Conservation (phyloP, 2,113 vertebrate genomes). For the Pteruthius melanotis region DNA sequence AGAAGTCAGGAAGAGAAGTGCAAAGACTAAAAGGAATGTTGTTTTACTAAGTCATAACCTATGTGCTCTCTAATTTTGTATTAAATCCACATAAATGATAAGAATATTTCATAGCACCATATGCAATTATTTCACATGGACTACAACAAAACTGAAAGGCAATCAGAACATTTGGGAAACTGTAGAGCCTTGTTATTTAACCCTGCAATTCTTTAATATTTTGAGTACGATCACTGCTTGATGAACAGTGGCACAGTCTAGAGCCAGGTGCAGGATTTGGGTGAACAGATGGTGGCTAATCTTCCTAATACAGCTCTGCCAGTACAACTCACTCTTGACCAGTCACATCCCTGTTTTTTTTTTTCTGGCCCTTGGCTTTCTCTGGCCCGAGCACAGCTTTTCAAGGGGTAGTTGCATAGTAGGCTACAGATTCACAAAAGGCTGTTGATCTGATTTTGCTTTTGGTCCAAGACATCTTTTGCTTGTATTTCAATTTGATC, state of each 20-base stretch:
- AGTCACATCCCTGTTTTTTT: neutral
- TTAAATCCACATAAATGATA: neutral
- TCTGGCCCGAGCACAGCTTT: neutral
- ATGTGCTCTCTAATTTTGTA: neutral
- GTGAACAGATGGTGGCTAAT: conserved; percentile 59
- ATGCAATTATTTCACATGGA: neutral
- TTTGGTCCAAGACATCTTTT: neutral
- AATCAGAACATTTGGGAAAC: neutral
- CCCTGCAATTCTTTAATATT: neutral
- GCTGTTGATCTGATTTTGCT: conserved; percentile 11
- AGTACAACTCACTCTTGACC: conserved; percentile 28
- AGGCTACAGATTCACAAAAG: neutral
- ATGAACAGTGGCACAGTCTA: neutral
- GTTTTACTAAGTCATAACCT: neutral
- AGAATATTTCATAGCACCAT: neutral
- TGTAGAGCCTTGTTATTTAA: neutral
- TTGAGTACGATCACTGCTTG: neutral
- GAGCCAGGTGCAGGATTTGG: conserved; percentile 43
- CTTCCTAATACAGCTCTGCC: conserved; percentile 32
- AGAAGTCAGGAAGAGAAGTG: neutral
- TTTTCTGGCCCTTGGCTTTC: neutral
- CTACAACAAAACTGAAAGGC: neutral
- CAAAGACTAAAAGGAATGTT: neutral
- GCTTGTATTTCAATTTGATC: neutral
- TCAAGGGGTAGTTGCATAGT: neutral